These are phyloP conservation scores for Cephus nigrinus DNA, from an alignment of 2,888 invertebrate species.

Conservation along the genomic window DNA sequence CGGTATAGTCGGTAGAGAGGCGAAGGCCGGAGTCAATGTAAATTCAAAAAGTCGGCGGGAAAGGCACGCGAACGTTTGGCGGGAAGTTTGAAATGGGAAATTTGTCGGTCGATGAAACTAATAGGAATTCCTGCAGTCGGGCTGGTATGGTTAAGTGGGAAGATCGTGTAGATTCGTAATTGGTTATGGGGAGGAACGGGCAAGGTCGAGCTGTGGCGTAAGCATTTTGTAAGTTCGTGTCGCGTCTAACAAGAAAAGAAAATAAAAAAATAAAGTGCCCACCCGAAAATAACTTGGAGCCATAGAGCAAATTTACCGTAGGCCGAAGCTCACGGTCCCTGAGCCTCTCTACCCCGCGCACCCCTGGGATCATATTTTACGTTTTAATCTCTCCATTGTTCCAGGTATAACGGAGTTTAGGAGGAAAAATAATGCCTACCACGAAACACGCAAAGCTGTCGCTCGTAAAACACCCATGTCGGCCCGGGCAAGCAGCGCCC, in stretches of 20 bases:
- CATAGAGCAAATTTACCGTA: constrained; percentile 21
- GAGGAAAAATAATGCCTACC: constrained; percentile 65
- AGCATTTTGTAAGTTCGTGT: constrained; percentile 1
- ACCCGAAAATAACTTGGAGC: constrained; percentile 28
- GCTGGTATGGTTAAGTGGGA: not conserved
- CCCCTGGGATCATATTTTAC: constrained; percentile 63
- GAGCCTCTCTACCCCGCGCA: constrained; percentile 32
- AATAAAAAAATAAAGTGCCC: constrained; percentile 12
- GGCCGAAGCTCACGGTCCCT: constrained; percentile 8
- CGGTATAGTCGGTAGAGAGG: not conserved
- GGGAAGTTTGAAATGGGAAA: not conserved
- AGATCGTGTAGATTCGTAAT: not conserved
- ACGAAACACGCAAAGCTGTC: constrained; percentile 64
- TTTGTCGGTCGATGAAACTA: not conserved
- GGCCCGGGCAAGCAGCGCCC: constrained; percentile 46
- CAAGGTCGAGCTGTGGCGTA: not conserved
- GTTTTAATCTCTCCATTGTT: constrained; percentile 66
- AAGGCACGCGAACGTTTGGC: not conserved
- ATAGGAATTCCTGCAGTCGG: not conserved
- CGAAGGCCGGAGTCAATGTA: not conserved
- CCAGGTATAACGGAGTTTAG: constrained; percentile 65
- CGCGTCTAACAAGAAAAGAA: not conserved
- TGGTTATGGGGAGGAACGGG: not conserved
- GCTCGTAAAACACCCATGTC: constrained; percentile 62
- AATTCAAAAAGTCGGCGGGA: not conserved